These are phyloP conservation scores for Plagiodera versicolora DNA, from an alignment of 2,888 invertebrate species.

Conservation along the genomic window DNA sequence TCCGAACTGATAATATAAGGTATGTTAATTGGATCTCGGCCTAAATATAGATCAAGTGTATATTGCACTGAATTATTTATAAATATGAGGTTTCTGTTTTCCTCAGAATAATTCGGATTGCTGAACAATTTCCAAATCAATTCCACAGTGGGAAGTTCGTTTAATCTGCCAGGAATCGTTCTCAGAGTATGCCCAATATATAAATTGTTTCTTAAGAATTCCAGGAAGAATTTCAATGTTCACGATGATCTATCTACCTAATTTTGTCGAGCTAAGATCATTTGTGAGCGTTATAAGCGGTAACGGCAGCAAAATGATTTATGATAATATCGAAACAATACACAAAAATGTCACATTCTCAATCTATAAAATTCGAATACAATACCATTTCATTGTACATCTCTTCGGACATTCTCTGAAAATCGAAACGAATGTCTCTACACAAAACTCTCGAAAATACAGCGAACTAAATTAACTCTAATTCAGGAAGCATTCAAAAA, in stretches of 20 bases:
- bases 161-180: neutral
- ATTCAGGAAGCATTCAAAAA: constrained; percentile 14
- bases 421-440: constrained; percentile 59
- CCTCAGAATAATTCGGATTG: neutral
- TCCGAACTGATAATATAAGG: constrained; percentile 4
- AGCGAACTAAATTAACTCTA: constrained; percentile 11
- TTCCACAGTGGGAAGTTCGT: neutral
- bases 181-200: neutral
- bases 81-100: constrained; percentile 1
- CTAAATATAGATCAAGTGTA: constrained; percentile 9
- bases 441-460: constrained; percentile 30
- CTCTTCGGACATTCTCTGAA: constrained; percentile 83
- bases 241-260: too few species aligned
- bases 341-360: constrained; percentile 43
- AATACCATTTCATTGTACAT: constrained; percentile 82
- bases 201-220: too few species aligned
- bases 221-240: too few species aligned
- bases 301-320: constrained; percentile 21
- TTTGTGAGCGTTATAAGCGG: constrained; percentile 26
- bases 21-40: constrained; percentile 10
- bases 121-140: neutral
- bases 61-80: neutral
- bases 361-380: constrained; percentile 55
- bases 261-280: constrained; percentile 30
- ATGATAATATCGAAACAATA: constrained; percentile 33